Evolutionary conservation across 2,888 invertebrate species (phyloP).

Genomic region (Philereme transversata): DNA sequence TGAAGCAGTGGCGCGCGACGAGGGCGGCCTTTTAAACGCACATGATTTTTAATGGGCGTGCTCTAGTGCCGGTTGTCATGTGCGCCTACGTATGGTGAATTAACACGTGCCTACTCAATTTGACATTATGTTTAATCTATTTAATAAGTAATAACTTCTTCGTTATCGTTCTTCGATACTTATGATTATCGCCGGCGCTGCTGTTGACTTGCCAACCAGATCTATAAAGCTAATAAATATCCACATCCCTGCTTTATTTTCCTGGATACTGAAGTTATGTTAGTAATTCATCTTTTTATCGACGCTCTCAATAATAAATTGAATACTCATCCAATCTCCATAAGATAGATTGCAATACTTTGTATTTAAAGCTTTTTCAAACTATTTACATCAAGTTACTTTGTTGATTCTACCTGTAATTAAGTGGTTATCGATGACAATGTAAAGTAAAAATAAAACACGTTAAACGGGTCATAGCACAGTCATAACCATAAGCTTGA

Average conservation of each 20-base stretch:
- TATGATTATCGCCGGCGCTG: conserved; percentile 5
- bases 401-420: too few species aligned
- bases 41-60: conserved; percentile 68
- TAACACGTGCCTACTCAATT: neutral
- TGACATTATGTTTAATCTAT: too few species aligned
- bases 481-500: too few species aligned
- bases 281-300: conserved; percentile 35
- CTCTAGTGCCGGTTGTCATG: conserved; percentile 47
- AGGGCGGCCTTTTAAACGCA: conserved; percentile 65
- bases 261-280: conserved; percentile 30
- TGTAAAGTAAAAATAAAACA: too few species aligned
- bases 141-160: neutral
- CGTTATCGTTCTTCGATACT: too few species aligned
- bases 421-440: too few species aligned
- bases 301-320: conserved; percentile 25
- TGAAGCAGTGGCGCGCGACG: conserved; percentile 68
- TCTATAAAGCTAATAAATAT: conserved; percentile 33
- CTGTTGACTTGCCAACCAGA: conserved; percentile 19
- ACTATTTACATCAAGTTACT: conserved; percentile 12
- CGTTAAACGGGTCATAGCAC: too few species aligned
- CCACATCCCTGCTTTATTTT: conserved; percentile 28
- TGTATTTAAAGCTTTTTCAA: too few species aligned
- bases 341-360: conserved; percentile 3
- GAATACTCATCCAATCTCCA: conserved; percentile 27
- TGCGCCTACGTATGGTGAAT: conserved; percentile 35